phyloP scores from a whole-genome alignment of 1,140 invertebrate species.

The Nasonia longicornis region DNA sequence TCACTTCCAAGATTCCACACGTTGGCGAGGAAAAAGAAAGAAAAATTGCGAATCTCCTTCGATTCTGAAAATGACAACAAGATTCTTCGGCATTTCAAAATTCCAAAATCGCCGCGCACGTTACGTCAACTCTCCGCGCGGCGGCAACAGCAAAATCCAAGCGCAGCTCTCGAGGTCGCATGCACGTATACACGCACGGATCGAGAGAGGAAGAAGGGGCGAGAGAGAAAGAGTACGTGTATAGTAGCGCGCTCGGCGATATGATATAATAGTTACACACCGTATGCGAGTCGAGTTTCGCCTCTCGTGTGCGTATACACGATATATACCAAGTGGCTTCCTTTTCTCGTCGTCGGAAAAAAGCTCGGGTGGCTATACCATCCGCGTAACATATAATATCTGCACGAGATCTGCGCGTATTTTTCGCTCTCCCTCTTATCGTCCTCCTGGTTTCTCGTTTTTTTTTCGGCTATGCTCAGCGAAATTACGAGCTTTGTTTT shows the following conservation, averaged over 20 bases:
- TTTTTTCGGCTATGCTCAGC: neutral
- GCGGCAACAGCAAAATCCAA: neutral
- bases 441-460: neutral
- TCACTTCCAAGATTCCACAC: neutral
- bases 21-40: neutral
- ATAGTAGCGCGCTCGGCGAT: neutral
- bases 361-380: neutral
- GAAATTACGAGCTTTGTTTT: neutral
- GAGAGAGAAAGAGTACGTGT: too few species aligned
- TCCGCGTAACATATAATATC: too few species aligned
- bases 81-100: neutral
- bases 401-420: neutral
- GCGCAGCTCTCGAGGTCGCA: neutral
- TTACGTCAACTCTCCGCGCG: neutral
- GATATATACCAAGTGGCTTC: neutral
- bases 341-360: neutral
- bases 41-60: neutral
- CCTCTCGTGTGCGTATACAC: neutral
- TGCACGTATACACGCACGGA: neutral
- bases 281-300: conserved; percentile 14
- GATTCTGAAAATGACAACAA: neutral
- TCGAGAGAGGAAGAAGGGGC: neutral
- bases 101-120: neutral
- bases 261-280: conserved; percentile 18
- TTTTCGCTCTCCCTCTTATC: too few species aligned